Evolutionary conservation across 2,797 vertebrate species (phyloP), one percentile per base, ranked within the genome.

Genomic region (Bufotes viridis): DNA sequence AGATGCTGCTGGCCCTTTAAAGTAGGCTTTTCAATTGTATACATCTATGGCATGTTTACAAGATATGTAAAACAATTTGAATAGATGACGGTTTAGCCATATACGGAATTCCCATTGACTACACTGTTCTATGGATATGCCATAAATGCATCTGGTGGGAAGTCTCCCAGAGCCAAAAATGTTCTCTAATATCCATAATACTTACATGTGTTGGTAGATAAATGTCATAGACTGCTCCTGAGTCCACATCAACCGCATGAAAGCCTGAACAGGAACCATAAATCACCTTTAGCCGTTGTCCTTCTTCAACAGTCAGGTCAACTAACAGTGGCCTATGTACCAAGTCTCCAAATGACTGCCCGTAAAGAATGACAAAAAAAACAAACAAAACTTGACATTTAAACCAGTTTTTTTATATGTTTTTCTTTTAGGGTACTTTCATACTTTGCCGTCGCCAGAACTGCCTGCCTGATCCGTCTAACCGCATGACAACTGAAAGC

Each of bases 141-240:
- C 42, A 42, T 42, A 42, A 42, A 76, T 6, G 49, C n/a, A 3
- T 49, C 11, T 22, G 18, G 18, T 18, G 74, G 49, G 20, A 34
- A 76, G n/a, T 22, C 2, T n/a, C 5, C n/a, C 9, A 13, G 22
- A 55, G 49, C 51, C n/a, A 13, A 55, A 22, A 78, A 5, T 82
- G 80, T 13, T 15, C 1, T 67, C 22, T 67, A 15, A 57, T 24
- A 29, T 10, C 55, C 29, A 82, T 20, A 79, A 69, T 87, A 91
- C 95, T 94, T 96, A 97, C 97, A 90, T 97, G 97, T 87, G 97
- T 97, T 90, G 97, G 97, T 90, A 97, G 94, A 90, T 97, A 97
- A 93, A 97, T 97, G 94, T 97, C 97, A 88, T 97, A 97, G 86
- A 97, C 97, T 0, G 96, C 97, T 93, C 97, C 97, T 0, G 97